Evolutionary conservation across 2,888 invertebrate species (phyloP).

Genomic region (Andrena praecox): DNA sequence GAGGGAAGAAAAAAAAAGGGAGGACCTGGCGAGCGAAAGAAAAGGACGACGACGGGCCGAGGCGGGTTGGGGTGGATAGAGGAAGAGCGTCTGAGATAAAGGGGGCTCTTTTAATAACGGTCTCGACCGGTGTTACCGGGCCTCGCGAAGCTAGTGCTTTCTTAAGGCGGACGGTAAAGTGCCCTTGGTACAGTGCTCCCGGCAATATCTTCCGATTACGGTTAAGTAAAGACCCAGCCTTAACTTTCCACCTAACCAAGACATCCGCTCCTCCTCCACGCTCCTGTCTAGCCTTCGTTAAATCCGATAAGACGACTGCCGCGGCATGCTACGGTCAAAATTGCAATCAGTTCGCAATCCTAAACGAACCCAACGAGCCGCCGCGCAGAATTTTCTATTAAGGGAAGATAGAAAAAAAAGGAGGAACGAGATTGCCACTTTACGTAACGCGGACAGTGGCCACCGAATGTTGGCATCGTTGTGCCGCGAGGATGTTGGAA

Average conservation of each 20-base stretch:
- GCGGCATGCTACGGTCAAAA: conserved; percentile 73
- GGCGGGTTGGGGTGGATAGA: conserved; percentile 3
- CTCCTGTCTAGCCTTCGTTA: conserved; percentile 58
- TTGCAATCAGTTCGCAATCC: conserved; percentile 78
- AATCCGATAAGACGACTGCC: conserved; percentile 75
- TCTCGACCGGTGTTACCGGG: conserved; percentile 77
- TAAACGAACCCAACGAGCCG: conserved; percentile 63
- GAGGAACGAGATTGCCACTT: conserved; percentile 21
- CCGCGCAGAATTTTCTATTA: conserved; percentile 44
- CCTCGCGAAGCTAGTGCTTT: conserved; percentile 80
- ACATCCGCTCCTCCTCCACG: conserved; percentile 64
- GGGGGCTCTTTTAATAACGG: conserved; percentile 84
- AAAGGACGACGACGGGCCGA: conserved; percentile 12
- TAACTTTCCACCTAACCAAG: conserved; percentile 76
- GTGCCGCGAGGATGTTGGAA: background rate
- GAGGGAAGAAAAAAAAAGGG: conserved; percentile 3
- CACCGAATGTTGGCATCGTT: background rate
- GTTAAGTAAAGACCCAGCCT: conserved; percentile 83
- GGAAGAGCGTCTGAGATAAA: conserved; percentile 72
- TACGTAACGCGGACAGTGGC: conserved; percentile 11
- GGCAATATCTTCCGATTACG: conserved; percentile 85
- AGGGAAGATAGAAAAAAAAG: conserved; percentile 30
- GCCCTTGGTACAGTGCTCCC: conserved; percentile 82
- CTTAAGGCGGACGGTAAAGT: conserved; percentile 84
- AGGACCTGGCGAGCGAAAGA: conserved; percentile 13